Conservation (phyloP, 2,797 vertebrate species). For the Molossus alvarezi region DNA sequence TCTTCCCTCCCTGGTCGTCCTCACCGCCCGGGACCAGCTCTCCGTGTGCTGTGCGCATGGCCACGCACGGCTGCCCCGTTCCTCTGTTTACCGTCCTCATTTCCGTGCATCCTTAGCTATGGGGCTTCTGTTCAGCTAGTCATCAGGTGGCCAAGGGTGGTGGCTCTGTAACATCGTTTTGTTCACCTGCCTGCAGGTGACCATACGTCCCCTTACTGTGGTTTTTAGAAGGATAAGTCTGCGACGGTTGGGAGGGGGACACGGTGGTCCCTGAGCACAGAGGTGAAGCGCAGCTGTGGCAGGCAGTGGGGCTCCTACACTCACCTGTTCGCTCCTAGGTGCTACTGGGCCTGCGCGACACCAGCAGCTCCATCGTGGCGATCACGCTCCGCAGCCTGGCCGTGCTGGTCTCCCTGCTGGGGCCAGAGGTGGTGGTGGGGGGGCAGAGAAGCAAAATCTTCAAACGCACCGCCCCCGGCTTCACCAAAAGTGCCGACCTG, state of each 20-base stretch:
- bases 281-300: not conserved
- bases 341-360: conserved; percentile 97
- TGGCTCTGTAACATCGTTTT: not conserved
- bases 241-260: not conserved
- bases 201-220: not conserved
- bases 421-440: conserved; percentile 98
- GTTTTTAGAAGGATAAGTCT: not conserved
- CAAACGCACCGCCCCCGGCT: conserved; percentile 96
- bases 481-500: conserved; percentile 95
- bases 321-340: conserved; percentile 90
- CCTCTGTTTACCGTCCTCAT: no score
- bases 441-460: conserved; percentile 98
- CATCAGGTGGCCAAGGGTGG: not conserved
- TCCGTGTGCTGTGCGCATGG: no score
- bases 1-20: no score
- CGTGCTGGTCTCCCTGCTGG: conserved; percentile 96
- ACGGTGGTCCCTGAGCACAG: not conserved
- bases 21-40: no score
- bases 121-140: not conserved
- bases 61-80: no score
- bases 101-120: no score
- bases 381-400: conserved; percentile 97
- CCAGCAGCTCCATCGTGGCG: conserved; percentile 95
- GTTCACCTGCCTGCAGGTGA: not conserved
- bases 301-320: not conserved